A percentile compares a stretch with the other conserved stretches of the same genome.
phyloP scores from a whole-genome alignment of 2,113 vertebrate species.

The Podarcis muralis region DNA sequence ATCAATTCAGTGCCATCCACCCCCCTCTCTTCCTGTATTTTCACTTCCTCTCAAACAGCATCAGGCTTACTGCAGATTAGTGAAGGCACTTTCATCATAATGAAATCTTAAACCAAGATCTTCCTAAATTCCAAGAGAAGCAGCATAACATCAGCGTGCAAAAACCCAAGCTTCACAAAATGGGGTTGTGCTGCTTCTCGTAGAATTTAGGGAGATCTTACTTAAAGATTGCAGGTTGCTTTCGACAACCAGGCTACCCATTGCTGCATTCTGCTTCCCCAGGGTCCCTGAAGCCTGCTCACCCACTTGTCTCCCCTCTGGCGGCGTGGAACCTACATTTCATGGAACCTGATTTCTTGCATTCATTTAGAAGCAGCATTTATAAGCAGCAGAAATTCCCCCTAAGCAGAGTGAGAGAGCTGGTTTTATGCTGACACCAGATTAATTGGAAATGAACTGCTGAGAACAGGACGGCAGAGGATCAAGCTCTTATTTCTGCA shows the following conservation, averaged over 20 bases:
- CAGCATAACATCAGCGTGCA: too few relatives aligned
- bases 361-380: conserved; percentile 17
- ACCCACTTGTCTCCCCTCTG: not conserved
- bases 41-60: not conserved
- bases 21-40: not conserved
- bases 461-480: not conserved
- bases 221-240: not conserved
- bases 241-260: not conserved
- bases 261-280: not conserved
- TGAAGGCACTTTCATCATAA: too few relatives aligned
- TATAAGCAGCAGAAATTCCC: conserved; percentile 9
- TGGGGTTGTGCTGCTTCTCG: not conserved
- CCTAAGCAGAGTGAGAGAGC: conserved; percentile 37
- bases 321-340: not conserved
- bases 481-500: conserved; percentile 30
- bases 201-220: not conserved
- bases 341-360: not conserved
- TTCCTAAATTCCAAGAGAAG: too few relatives aligned
- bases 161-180: not conserved
- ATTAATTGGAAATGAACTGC: conserved; percentile 30
- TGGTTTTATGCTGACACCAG: conserved; percentile 47
- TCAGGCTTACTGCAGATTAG: not conserved
- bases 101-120: too few relatives aligned
- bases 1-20: not conserved
- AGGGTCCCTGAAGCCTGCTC: not conserved